Conservation (phyloP, 2,797 vertebrate species). For the Chlorospingus flavigularis region DNA sequence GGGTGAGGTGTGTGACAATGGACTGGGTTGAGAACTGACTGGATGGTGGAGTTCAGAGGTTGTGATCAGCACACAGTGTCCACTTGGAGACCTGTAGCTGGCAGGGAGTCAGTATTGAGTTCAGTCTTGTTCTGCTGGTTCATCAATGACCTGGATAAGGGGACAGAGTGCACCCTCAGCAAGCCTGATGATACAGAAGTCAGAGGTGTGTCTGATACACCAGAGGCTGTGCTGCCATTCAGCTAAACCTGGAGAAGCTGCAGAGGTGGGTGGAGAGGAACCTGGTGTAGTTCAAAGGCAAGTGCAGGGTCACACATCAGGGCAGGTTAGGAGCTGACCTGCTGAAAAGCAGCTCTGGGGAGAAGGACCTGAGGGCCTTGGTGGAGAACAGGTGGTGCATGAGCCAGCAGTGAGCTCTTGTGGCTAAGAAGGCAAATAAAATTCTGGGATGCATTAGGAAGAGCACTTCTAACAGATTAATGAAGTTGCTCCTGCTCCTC, state of each 20-base stretch:
- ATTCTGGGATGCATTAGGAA: neutral
- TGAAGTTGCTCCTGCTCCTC: neutral
- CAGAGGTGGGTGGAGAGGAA: neutral
- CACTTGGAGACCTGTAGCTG: neutral
- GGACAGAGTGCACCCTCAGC: neutral
- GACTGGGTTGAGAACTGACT: neutral
- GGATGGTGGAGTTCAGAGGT: neutral
- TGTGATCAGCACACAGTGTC: neutral
- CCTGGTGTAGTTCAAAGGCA: neutral
- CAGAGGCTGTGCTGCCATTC: neutral
- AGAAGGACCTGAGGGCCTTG: neutral
- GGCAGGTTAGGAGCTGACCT: neutral
- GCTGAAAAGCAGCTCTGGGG: neutral
- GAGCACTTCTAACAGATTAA: neutral
- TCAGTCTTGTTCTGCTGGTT: neutral
- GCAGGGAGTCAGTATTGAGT: too few species aligned
- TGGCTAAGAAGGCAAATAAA: neutral
- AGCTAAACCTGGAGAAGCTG: neutral
- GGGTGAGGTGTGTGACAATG: neutral
- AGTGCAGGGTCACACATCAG: neutral
- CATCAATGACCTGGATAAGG: neutral
- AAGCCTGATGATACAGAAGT: neutral
- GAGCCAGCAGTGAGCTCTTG: neutral
- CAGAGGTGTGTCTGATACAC: neutral
- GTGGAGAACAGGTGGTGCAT: accelerated